Base-by-base conservation (phyloP, 2,113 vertebrate species). In the Lanius ludovicianus region DNA sequence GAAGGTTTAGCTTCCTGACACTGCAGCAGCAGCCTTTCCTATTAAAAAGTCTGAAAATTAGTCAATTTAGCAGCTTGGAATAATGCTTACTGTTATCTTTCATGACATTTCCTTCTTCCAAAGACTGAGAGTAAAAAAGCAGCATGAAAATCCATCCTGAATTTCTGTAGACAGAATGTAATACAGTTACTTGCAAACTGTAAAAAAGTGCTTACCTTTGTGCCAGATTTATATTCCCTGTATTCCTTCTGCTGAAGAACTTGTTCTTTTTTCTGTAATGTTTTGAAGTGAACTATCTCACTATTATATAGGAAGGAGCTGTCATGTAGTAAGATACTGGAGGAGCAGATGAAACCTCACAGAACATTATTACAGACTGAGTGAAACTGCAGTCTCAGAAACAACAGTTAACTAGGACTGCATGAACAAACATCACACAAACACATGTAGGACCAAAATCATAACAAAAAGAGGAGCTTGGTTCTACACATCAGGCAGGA, bases 241-340 rank as follows among this genome's bases (percentile, higher is more conserved):
- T 23, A 13, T 62, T 79, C 42, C 12, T 19, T 25, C 44, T 63
- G 35, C 52, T 85, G 62, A 70, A 90, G 60, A 74, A 70, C 21
- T 24, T 56, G 13, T 18, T 78, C 25, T 67, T 0, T 74, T 81
- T 84, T 87, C 20, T 46, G 42, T 39, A 55, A 44, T 35, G 13
- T 42, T 42, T 68, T 56, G 37, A 33, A 49, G 24, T 31, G 31
- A 85, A 33, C 27, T 55, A 33, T 7, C 9, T 50, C 44, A 53
- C n/a, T 14, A 6, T 74, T 56, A n/a, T 5, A 21, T 56, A 69
- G 53, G 31, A 82, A 67, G 50, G 47, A 75, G 20, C 39, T 53
- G 6, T 71, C 57, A 42, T 0, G 0, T 35, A 41, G 30, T n/a
- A 50, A 70, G n/a, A 11, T 67, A 8, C 1, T 27, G 47, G 56